phyloP scores from a whole-genome alignment of 2,888 invertebrate genomes.

The Serrognathus titanus region DNA sequence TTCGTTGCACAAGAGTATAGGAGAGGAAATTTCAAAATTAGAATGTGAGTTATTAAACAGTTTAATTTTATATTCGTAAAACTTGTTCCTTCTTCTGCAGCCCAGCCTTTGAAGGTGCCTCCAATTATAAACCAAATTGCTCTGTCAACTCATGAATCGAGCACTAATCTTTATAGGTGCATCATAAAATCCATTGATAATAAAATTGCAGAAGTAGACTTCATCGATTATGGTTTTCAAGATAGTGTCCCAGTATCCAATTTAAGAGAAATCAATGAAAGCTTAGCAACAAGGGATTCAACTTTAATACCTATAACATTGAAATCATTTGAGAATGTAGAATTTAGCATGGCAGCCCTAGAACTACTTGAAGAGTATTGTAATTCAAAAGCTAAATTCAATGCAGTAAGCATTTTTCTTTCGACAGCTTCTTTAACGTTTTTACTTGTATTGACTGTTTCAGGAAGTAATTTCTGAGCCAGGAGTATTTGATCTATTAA shows the following conservation, averaged over 20 bases:
- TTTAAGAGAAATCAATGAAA: slow-evolving; percentile 31
- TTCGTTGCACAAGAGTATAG: slow-evolving; percentile 24
- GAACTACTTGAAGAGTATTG: slow-evolving; percentile 8
- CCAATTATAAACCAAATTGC: slow-evolving; percentile 34
- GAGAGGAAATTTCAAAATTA: slow-evolving; percentile 14
- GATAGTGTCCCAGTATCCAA: slow-evolving; percentile 28
- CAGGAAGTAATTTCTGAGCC: too few relatives aligned
- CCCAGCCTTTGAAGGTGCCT: slow-evolving; percentile 17
- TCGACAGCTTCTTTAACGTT: too few relatives aligned
- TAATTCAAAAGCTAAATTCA: slow-evolving; percentile 16
- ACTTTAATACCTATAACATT: slow-evolving; percentile 27
- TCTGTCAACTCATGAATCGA: slow-evolving; percentile 27
- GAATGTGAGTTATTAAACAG: slow-evolving; percentile 13
- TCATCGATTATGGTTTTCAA: slow-evolving; percentile 34
- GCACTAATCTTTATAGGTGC: slow-evolving; percentile 29
- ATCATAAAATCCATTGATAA: slow-evolving; percentile 26
- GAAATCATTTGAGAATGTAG: slow-evolving; percentile 17
- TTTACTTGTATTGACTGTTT: too few relatives aligned
- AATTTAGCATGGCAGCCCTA: slow-evolving; percentile 16
- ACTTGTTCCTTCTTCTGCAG: slow-evolving; percentile 22
- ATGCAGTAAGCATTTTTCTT: slow-evolving; percentile 17
- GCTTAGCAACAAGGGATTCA: slow-evolving; percentile 24
- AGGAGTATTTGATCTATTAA: too few relatives aligned
- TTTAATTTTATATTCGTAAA: background rate
- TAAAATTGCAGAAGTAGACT: slow-evolving; percentile 28